Percentiles rank a stretch among this genome's conserved stretches.
Conservation (phyloP, 2,888 invertebrate species). For the Hydrotaea cyrtoneurina region DNA sequence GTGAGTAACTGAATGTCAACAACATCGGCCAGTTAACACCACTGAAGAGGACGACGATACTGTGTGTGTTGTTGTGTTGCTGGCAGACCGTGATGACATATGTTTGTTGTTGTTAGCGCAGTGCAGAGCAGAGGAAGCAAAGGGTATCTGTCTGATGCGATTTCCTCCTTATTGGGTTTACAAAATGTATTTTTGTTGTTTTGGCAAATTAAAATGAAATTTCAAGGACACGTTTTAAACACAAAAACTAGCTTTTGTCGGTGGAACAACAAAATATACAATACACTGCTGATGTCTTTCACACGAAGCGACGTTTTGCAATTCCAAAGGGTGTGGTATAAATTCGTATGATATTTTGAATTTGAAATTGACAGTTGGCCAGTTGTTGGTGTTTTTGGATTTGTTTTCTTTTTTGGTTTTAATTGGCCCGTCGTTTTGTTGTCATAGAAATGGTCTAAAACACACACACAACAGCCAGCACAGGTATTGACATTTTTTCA, state of each 20-base stretch:
- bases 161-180: no score
- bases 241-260: no score
- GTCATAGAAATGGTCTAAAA: constrained; percentile 20
- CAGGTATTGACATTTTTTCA: background rate
- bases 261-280: background rate
- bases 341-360: background rate
- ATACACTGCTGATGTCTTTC: background rate
- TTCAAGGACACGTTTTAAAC: constrained; percentile 25
- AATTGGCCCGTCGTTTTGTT: background rate
- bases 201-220: constrained; percentile 12
- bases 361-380: background rate
- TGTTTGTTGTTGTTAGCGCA: constrained; percentile 16
- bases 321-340: constrained; percentile 22
- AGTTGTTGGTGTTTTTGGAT: background rate
- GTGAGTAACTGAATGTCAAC: constrained; percentile 15
- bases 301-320: background rate
- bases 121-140: background rate
- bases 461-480: constrained; percentile 6
- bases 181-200: background rate
- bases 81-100: background rate
- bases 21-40: background rate
- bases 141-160: background rate
- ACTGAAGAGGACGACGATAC: background rate
- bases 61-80: constrained; percentile 13
- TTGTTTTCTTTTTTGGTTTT: background rate